These are phyloP conservation scores for Gisinianus flammeolus DNA, from an alignment of 2,888 invertebrate genomes.

Conservation along the genomic window DNA sequence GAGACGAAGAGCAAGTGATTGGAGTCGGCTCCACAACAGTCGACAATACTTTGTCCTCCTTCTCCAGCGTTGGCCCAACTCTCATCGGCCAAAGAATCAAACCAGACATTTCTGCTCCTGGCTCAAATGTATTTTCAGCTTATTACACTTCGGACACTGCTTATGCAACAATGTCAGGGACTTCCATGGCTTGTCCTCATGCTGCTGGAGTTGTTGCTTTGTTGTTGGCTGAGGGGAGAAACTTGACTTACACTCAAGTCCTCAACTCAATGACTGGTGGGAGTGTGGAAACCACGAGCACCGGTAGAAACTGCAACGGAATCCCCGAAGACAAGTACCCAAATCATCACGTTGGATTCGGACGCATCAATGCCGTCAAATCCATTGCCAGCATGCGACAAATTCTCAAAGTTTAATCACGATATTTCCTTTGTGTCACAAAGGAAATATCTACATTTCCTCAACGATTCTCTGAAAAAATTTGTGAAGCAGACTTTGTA, in stretches of 20 bases:
- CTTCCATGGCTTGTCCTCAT: background rate
- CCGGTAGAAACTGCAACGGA: too few species aligned
- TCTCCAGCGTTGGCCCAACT: slow-evolving; percentile 8
- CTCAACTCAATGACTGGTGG: background rate
- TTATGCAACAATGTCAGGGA: background rate
- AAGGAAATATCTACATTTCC: too few species aligned
- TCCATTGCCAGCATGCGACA: background rate
- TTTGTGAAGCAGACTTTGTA: too few species aligned
- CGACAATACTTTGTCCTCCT: background rate
- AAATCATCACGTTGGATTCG: background rate
- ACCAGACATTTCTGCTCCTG: slow-evolving; percentile 45
- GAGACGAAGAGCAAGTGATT: background rate
- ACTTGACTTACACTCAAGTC: background rate
- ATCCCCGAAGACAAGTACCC: too few species aligned
- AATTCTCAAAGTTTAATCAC: too few species aligned
- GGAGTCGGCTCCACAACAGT: background rate
- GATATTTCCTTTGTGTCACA: too few species aligned
- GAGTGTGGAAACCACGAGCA: background rate
- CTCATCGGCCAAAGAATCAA: slow-evolving; percentile 37
- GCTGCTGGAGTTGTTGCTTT: slow-evolving; percentile 1
- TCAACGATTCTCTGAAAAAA: too few species aligned
- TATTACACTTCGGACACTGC: slow-evolving; percentile 17
- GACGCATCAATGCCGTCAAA: background rate
- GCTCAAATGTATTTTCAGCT: slow-evolving; percentile 34
- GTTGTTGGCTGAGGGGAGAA: background rate